A percentile compares a stretch with the other conserved stretches of the same genome.
These are phyloP conservation scores for Turritopsis rubra DNA, from an alignment of 30 jellyfish, hydroid and myxozoan genomes.

Conservation along the genomic window DNA sequence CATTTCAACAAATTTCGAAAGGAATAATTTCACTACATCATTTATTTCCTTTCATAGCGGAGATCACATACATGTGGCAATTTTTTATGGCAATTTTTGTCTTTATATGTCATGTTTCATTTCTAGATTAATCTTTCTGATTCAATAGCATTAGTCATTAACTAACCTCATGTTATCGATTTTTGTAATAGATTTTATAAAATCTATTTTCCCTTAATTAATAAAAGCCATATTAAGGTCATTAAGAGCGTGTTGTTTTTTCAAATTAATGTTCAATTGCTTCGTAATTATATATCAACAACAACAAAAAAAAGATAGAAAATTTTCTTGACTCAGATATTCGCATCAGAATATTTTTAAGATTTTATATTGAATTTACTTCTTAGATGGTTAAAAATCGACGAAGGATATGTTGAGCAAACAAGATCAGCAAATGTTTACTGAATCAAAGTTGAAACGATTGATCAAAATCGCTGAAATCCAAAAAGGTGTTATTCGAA, in stretches of 20 bases:
- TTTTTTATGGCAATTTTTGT: not conserved
- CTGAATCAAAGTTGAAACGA: not conserved
- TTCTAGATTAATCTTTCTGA: too few species aligned
- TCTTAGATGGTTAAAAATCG: not conserved
- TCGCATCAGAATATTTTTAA: too few species aligned
- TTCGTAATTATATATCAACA: not conserved
- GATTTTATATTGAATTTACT: too few species aligned
- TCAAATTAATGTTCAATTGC: not conserved
- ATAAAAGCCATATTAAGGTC: not conserved
- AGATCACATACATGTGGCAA: not conserved
- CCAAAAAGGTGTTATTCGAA: constrained; percentile 3
- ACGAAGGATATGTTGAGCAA: not conserved
- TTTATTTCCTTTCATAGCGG: not conserved
- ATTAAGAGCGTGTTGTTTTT: not conserved
- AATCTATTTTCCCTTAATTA: not conserved
- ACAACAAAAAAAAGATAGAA: too few species aligned
- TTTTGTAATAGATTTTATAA: not conserved
- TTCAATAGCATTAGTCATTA: not conserved
- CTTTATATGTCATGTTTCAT: not conserved
- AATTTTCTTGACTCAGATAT: not conserved
- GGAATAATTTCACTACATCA: not conserved
- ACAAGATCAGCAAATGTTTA: not conserved
- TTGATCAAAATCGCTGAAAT: constrained; percentile 6
- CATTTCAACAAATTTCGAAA: too few species aligned
- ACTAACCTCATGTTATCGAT: not conserved